Percentiles rank a stretch among this genome's conserved stretches.
These are phyloP conservation scores for Danio tinwini DNA, from an alignment of 2,797 vertebrate genomes.

Conservation along the genomic window DNA sequence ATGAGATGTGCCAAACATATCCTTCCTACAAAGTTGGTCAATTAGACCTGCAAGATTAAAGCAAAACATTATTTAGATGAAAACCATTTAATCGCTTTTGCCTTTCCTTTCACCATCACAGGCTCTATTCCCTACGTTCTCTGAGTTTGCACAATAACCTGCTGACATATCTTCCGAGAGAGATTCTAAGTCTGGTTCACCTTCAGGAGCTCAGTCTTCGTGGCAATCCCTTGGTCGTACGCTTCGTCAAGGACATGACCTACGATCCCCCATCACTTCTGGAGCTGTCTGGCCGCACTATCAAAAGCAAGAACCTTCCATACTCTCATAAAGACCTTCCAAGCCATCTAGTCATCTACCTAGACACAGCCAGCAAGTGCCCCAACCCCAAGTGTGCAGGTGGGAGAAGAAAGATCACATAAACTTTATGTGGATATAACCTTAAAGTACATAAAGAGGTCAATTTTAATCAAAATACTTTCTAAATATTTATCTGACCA, in stretches of 20 bases:
- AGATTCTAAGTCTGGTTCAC: constrained; percentile 94
- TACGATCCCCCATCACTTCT: constrained; percentile 93
- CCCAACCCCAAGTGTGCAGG: constrained; percentile 98
- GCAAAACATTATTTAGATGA: background rate
- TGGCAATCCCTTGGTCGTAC: constrained; percentile 96
- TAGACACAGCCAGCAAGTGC: constrained; percentile 95
- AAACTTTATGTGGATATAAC: background rate
- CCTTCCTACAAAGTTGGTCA: background rate
- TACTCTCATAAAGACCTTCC: constrained; percentile 87
- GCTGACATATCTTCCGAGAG: constrained; percentile 93
- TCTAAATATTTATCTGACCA: constrained; percentile 4
- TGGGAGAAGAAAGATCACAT: constrained; percentile 67
- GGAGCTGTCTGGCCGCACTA: constrained; percentile 90
- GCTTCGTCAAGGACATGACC: constrained; percentile 95
- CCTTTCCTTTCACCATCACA: constrained; percentile 61
- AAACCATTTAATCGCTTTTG: background rate
- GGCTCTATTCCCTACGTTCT: constrained; percentile 92
- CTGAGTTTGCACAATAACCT: constrained; percentile 98
- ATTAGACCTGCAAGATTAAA: background rate
- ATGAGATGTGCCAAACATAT: background rate
- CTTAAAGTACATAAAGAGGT: too few species aligned
- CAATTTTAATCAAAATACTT: background rate
- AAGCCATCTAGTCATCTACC: constrained; percentile 84
- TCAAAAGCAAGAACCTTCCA: constrained; percentile 89
- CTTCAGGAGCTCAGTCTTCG: constrained; percentile 96